Evolutionary conservation across 2,797 vertebrate genomes (phyloP).

Genomic region (Heliangelus exortis): DNA sequence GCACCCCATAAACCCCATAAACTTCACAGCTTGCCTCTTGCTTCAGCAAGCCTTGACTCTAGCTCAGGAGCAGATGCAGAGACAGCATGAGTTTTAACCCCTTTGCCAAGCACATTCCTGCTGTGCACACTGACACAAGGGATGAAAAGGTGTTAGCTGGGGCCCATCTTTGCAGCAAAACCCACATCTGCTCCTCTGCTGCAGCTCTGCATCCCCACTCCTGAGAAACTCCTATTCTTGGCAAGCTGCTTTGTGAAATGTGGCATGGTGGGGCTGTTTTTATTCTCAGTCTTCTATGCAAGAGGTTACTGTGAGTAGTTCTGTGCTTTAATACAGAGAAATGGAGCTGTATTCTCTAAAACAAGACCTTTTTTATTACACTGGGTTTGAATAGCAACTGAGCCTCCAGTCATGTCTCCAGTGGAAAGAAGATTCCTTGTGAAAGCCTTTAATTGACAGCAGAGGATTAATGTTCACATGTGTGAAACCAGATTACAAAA

Average conservation of each 20-base stretch:
- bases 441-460: conserved; percentile 47
- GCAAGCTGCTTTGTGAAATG: conserved; percentile 46
- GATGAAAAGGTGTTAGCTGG: not conserved
- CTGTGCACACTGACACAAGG: rapidly evolving
- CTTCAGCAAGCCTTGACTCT: not conserved
- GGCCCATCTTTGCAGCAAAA: not conserved
- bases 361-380: conserved; percentile 57
- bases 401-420: conserved; percentile 47
- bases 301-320: conserved; percentile 50
- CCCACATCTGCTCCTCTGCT: conserved; percentile 1
- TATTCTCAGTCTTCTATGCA: conserved; percentile 52
- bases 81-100: not conserved
- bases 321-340: conserved; percentile 69
- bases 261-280: conserved; percentile 1
- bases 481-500: conserved; percentile 35
- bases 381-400: conserved; percentile 62
- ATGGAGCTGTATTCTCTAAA: conserved; percentile 59
- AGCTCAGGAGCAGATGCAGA: not conserved
- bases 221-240: conserved; percentile 38
- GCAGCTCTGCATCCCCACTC: not conserved
- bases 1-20: not conserved
- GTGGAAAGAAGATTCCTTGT: conserved; percentile 50
- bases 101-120: not conserved
- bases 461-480: conserved; percentile 33
- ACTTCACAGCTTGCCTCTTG: not conserved